phyloP scores from a whole-genome alignment of 2,113 vertebrate species.

The Caranx melampygus region DNA sequence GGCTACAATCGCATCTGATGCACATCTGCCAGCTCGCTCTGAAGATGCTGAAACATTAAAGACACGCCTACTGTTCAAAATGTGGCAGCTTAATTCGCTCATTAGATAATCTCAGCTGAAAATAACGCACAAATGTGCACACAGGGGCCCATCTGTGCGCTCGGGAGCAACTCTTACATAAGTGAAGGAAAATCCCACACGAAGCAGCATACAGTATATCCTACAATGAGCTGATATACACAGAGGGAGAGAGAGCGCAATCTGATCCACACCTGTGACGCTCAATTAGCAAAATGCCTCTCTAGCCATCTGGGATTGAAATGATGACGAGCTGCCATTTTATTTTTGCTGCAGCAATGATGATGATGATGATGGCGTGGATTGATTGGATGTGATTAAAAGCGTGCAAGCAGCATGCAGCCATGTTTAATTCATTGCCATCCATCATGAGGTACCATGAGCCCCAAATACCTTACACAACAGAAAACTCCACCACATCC shows the following conservation, averaged over 20 bases:
- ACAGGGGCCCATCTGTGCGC: slow-evolving; percentile 29
- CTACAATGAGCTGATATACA: slow-evolving; percentile 1
- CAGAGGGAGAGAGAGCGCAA: neutral
- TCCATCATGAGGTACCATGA: slow-evolving; percentile 38
- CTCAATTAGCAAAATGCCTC: slow-evolving; percentile 50
- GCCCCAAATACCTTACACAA: slow-evolving; percentile 12
- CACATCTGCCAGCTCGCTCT: slow-evolving; percentile 39
- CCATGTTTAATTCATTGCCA: slow-evolving; percentile 41
- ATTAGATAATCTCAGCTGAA: slow-evolving; percentile 54
- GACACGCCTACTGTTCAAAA: slow-evolving; percentile 18
- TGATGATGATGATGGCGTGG: slow-evolving; percentile 15
- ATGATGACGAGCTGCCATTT: slow-evolving; percentile 19
- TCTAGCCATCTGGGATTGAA: slow-evolving; percentile 21
- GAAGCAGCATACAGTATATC: slow-evolving; percentile 16
- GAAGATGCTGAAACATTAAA: slow-evolving; percentile 27
- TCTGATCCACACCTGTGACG: slow-evolving; percentile 52
- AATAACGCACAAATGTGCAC: slow-evolving; percentile 41
- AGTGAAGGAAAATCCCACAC: slow-evolving; percentile 39
- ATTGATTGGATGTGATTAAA: slow-evolving; percentile 55
- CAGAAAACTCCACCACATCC: slow-evolving; percentile 14
- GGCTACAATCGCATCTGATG: slow-evolving; percentile 28
- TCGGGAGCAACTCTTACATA: slow-evolving; percentile 32
- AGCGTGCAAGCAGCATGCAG: slow-evolving; percentile 28
- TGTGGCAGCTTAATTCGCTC: slow-evolving; percentile 52
- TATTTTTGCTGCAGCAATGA: slow-evolving; percentile 37